Evolutionary conservation across 1,140 invertebrate species (phyloP), one percentile per base, ranked within the genome.

Genomic region (Akabosia matsudoensis): DNA sequence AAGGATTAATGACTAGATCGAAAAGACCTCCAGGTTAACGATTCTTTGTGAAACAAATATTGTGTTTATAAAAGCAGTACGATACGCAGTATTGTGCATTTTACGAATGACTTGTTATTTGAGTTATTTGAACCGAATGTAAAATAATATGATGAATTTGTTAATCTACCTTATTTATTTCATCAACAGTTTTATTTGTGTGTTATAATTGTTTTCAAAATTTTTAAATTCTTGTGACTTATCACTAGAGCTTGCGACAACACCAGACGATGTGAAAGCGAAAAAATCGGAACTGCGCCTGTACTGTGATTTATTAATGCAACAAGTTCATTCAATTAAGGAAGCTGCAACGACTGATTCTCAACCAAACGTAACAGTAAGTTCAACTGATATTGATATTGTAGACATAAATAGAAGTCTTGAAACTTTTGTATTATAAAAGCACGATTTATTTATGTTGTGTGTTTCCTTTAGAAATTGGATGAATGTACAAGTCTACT

Each of bases 251-350:
- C 76, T 81, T 33, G 22, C 31, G 16, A 70, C 73, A 64, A 86
- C 83, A 82, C 85, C 85, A 22, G 87, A 91, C 83, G 82, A 85
- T 51, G 80, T 91, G n/a, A 90, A 88, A 84, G 86, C 89, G 34
- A 94, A 93, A 83, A 92, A 92, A 82, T 92, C 91, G 56, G 92
- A 94, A 85, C 84, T 94, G 54, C 85, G 91, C 78, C 84, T 93
- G 18, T 93, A 93, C 83, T 93, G 92, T 88, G 92, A 93, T 85
- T 85, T 93, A 22, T 85, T 94, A 73, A 93, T 93, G 91, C 92
- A 93, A 84, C 92, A 93, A 85, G 91, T 93, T 13, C 91, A 93
- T 87, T 89, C 89, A 33, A 87, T 93, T 0, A 93, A 92, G 84
- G 88, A 88, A 83, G 89, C 89, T 73, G 88, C 88, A 73, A 88